Evolutionary conservation across 2,113 vertebrate genomes (phyloP), one percentile per base, ranked within the genome.

Genomic region (Mungos mungo): DNA sequence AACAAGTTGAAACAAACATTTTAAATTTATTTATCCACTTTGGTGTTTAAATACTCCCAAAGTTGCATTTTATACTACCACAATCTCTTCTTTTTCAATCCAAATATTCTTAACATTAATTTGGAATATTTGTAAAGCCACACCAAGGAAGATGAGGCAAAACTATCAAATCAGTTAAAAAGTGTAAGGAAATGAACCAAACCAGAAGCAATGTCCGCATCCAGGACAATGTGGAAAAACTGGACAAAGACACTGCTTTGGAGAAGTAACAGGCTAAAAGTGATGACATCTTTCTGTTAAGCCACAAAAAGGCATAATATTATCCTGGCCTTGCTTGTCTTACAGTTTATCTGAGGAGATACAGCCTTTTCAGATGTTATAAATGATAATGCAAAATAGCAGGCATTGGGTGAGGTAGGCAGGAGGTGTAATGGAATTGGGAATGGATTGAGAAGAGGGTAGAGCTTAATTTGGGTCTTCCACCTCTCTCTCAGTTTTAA

Each of bases 1-100:
- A 97, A 95, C 90, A 94, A 96, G 57, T 93, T 97, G 94, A 96
- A 95, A 97, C 85, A 96, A 97, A 97, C 4, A 2, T 86, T 93
- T 97, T 95, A 88, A 63, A 93, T 97, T 72, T 94, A 97, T 92
- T 93, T 97, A 96, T 92, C 38, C 84, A 92, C 38, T 76, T 90
- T 68, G 72, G 76, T n/a, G 41, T 95, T 98, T 97, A 52, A 97
- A 96, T 94, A 68, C n/a, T 60, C 65, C 74, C 35, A 72, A 90
- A 96, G 45, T 33, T 91, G 63, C 79, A 79, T 80, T 95, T 95
- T 94, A 72, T 95, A 52, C 50, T 2, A 84, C 84, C 68, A 81
- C 90, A 72, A 21, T 71, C 65, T 95, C 60, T 93, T 66, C 79
- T 92, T 96, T 92, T 87, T 57, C 92, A 87, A 90, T 54, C 19